Conservation (phyloP, 1,140 invertebrate species). For the Heliconius hermathena region DNA sequence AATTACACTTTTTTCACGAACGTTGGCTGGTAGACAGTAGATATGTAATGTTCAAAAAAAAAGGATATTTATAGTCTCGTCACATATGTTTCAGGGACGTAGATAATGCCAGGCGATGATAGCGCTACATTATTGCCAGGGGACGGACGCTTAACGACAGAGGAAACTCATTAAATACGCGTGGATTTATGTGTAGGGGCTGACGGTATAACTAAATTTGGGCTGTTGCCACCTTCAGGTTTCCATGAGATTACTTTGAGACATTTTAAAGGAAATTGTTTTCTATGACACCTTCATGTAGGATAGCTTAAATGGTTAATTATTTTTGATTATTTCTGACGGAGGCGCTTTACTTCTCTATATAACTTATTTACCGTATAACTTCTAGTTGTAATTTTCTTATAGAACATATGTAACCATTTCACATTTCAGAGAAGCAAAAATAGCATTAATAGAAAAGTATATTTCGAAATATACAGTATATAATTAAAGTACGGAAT, state of each 20-base stretch:
- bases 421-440: no score
- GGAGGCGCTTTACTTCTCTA: no score
- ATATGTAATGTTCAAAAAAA: constrained; percentile 17
- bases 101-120: constrained; percentile 71
- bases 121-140: constrained; percentile 68
- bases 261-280: constrained; percentile 9
- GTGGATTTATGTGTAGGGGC: constrained; percentile 66
- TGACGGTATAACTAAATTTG: constrained; percentile 45
- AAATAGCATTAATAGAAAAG: no score
- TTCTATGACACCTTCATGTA: background rate
- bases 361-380: no score
- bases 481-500: no score
- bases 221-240: constrained; percentile 29
- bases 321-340: background rate
- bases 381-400: no score
- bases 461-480: no score
- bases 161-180: constrained; percentile 77
- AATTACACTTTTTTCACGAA: background rate
- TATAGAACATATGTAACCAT: no score
- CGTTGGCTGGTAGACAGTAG: background rate
- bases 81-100: constrained; percentile 59
- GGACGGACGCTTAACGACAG: constrained; percentile 69
- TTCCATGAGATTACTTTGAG: constrained; percentile 13
- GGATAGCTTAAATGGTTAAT: background rate
- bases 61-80: constrained; percentile 26